Evolutionary conservation across 2,797 vertebrate genomes (phyloP).

Genomic region (Taenioides sp.): DNA sequence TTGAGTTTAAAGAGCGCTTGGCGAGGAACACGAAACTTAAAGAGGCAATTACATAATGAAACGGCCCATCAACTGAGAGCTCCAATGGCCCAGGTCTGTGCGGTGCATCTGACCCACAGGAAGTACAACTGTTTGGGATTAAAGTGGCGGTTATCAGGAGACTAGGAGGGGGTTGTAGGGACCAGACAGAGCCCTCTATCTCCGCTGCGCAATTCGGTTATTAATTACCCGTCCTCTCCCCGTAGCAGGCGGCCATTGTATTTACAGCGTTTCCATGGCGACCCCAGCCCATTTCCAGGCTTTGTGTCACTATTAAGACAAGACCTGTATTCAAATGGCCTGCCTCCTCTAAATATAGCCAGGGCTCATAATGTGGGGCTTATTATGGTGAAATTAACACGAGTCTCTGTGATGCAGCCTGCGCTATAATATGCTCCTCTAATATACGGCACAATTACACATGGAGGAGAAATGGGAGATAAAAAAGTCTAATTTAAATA

Average conservation of each 20-base stretch:
- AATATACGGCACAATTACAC: constrained; percentile 36
- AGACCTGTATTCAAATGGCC: constrained; percentile 83
- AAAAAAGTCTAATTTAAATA: background rate
- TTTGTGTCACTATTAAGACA: constrained; percentile 86
- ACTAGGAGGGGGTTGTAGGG: constrained; percentile 58
- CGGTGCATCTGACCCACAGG: constrained; percentile 75
- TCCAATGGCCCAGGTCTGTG: constrained; percentile 75
- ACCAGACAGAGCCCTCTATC: constrained; percentile 68
- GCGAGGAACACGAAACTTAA: constrained; percentile 80
- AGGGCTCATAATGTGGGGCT: constrained; percentile 60
- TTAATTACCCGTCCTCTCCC: constrained; percentile 84
- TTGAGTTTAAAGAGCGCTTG: constrained; percentile 79
- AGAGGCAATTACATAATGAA: constrained; percentile 83
- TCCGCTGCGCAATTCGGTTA: constrained; percentile 82
- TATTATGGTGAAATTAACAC: constrained; percentile 67
- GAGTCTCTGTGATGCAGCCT: constrained; percentile 39
- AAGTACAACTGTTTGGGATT: constrained; percentile 78
- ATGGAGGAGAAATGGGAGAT: constrained; percentile 13
- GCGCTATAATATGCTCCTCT: constrained; percentile 45
- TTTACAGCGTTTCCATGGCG: constrained; percentile 91
- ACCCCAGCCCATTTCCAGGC: constrained; percentile 88
- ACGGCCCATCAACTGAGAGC: constrained; percentile 79
- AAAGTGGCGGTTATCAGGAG: constrained; percentile 73
- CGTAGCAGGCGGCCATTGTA: constrained; percentile 73
- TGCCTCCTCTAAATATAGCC: constrained; percentile 74